These are phyloP conservation scores for Enoplosus armatus DNA, from an alignment of 2,797 vertebrate genomes.

Conservation along the genomic window DNA sequence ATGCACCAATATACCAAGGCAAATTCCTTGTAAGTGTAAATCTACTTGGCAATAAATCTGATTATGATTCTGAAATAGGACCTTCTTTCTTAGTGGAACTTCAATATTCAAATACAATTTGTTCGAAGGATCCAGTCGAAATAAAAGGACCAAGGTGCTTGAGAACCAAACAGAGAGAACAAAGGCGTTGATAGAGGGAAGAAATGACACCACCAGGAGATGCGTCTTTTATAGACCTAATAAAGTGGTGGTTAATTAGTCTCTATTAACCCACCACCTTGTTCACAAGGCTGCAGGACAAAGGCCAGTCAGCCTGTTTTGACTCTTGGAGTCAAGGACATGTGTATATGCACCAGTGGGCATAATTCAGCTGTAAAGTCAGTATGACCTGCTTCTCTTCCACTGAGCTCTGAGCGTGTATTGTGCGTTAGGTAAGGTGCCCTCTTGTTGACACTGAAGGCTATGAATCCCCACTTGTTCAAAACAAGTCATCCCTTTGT, in stretches of 20 bases:
- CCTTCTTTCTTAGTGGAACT: not conserved
- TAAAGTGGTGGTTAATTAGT: constrained; percentile 48
- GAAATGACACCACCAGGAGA: not conserved
- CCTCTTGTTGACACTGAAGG: constrained; percentile 58
- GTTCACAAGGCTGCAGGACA: constrained; percentile 38
- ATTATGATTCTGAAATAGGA: too few relatives aligned
- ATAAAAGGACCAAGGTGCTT: constrained; percentile 22
- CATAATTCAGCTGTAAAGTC: constrained; percentile 48
- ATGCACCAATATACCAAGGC: too few relatives aligned
- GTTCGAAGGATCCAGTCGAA: not conserved
- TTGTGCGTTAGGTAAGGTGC: constrained; percentile 48
- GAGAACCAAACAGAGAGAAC: constrained; percentile 4
- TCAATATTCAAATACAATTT: not conserved
- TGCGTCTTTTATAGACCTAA: constrained; percentile 46
- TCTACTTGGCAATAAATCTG: too few relatives aligned
- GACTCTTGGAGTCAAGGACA: constrained; percentile 22
- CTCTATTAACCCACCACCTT: constrained; percentile 12
- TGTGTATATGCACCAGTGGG: constrained; percentile 5
- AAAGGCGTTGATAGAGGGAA: constrained; percentile 2
- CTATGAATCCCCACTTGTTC: constrained; percentile 56
- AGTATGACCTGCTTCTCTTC: constrained; percentile 18
- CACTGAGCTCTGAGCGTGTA: constrained; percentile 28
- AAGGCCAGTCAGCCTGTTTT: constrained; percentile 1
- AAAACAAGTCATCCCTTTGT: constrained; percentile 66
- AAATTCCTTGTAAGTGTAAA: too few relatives aligned